phyloP scores from a whole-genome alignment of 2,888 invertebrate species.

The Epinotia nisella region DNA sequence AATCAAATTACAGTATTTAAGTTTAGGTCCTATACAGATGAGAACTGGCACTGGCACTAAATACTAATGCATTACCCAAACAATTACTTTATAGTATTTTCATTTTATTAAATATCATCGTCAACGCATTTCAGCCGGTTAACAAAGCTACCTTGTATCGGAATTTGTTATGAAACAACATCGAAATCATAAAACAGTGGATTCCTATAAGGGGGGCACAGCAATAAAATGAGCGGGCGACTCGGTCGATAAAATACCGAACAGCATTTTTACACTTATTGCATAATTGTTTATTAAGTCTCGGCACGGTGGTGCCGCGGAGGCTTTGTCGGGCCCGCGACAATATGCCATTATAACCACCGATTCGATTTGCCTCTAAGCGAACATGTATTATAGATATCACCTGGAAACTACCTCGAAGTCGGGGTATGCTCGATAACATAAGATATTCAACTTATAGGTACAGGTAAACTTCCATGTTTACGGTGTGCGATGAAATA shows the following conservation, averaged over 20 bases:
- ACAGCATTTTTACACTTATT: slow-evolving; percentile 73
- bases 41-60: too few species aligned
- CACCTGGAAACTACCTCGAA: slow-evolving; percentile 8
- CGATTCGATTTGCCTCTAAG: slow-evolving; percentile 66
- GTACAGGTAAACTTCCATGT: slow-evolving; percentile 22
- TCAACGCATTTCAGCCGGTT: background rate
- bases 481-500: slow-evolving; percentile 50
- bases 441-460: background rate
- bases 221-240: slow-evolving; percentile 50
- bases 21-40: too few species aligned
- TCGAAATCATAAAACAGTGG: slow-evolving; percentile 22
- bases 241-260: slow-evolving; percentile 70
- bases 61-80: too few species aligned
- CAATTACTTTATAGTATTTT: too few species aligned
- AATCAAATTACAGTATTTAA: too few species aligned
- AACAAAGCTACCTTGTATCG: background rate
- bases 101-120: background rate
- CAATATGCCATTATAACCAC: slow-evolving; percentile 65
- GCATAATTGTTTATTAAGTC: slow-evolving; percentile 78
- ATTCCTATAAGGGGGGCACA: slow-evolving; percentile 26
- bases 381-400: slow-evolving; percentile 48
- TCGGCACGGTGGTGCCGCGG: slow-evolving; percentile 50
- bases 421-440: slow-evolving; percentile 11
- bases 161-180: slow-evolving; percentile 21
- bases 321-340: slow-evolving; percentile 69